These are phyloP conservation scores for Brachionus plicatilis DNA, from an alignment of 1,140 invertebrate genomes.

Conservation along the genomic window DNA sequence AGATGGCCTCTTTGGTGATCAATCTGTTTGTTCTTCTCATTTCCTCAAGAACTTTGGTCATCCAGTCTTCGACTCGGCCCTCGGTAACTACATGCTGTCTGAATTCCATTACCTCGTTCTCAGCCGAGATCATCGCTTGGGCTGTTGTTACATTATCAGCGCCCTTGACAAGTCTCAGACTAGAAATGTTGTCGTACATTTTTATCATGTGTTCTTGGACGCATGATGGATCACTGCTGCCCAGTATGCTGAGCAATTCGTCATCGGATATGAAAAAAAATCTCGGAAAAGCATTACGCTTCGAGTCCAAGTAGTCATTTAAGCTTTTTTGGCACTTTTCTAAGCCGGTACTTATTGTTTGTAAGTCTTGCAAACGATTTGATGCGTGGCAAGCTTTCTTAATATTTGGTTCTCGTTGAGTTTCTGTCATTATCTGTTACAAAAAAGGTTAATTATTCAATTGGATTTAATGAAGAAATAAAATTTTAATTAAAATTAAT, in stretches of 20 bases:
- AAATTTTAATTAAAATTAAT: no score
- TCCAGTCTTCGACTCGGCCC: constrained; percentile 79
- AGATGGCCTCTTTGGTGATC: constrained; percentile 79
- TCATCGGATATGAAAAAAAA: constrained; percentile 90
- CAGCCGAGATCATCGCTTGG: constrained; percentile 74
- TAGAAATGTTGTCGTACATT: constrained; percentile 84
- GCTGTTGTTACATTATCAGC: constrained; percentile 63
- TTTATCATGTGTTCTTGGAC: constrained; percentile 88
- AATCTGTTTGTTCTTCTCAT: constrained; percentile 77
- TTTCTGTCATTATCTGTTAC: constrained; percentile 71
- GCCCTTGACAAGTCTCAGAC: constrained; percentile 64
- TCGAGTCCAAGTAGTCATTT: constrained; percentile 78
- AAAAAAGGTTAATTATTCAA: no score
- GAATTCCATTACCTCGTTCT: constrained; percentile 80
- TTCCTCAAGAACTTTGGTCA: constrained; percentile 73
- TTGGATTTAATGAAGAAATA: no score
- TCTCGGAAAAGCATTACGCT: constrained; percentile 75
- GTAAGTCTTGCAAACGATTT: constrained; percentile 69
- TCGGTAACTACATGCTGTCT: constrained; percentile 60
- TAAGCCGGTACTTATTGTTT: constrained; percentile 66
- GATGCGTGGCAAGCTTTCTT: constrained; percentile 67
- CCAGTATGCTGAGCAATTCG: constrained; percentile 79
- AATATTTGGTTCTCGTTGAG: constrained; percentile 69
- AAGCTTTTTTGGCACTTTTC: constrained; percentile 84
- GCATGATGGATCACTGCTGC: constrained; percentile 69